Base-by-base conservation (phyloP, 2,888 invertebrate species). In the Gonocerus acuteangulatus region DNA sequence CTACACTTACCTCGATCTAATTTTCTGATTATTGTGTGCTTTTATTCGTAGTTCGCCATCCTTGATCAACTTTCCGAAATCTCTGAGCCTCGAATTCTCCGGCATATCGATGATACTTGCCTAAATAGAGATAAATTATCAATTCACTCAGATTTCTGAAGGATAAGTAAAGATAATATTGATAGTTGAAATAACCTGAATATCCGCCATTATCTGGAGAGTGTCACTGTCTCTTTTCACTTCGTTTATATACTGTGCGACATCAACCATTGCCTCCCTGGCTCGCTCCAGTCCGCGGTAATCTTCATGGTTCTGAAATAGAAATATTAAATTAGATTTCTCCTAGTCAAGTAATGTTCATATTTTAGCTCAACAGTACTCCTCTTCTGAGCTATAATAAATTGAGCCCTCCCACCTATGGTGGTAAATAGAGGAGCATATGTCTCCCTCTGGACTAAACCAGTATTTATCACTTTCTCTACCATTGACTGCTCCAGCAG, bases 201-300 rank as follows among this genome's bases (percentile, higher is more conserved):
- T 88, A 77, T 94, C 91, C 67, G 85, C 83, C 69, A 97, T 89
- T 63, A 95, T 83, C 67, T 87, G 85, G 61, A 95, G 78, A 67
- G 91, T 90, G 74, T 97, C 97, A 60, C 91, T 91, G 76, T 99
- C 99, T 58, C 97, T 79, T 70, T 95, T 96, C 56, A 95, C 93
- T 78, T 99, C 99, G 74, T 99, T 99, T 65, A 97, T 94, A 74
- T 93, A 99, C 71, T 93, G 87, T 2, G 95, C 93, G 34, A 97
- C 87, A 75, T 97, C 96, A 66, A 92, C 84, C 95, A 96, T 96
- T 48, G 92, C 90, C 73, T 95, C 94, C 69, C 93, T 85, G 27
- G 96, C 95, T 66, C 87, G 81, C 70, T 88, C 86, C 69, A 96
- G 74, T 15, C 87, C 86, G 7, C 84, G 80, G 72, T 86, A 85